These are phyloP conservation scores for Tamias sibiricus DNA, from an alignment of 2,113 vertebrate genomes.

Conservation along the genomic window DNA sequence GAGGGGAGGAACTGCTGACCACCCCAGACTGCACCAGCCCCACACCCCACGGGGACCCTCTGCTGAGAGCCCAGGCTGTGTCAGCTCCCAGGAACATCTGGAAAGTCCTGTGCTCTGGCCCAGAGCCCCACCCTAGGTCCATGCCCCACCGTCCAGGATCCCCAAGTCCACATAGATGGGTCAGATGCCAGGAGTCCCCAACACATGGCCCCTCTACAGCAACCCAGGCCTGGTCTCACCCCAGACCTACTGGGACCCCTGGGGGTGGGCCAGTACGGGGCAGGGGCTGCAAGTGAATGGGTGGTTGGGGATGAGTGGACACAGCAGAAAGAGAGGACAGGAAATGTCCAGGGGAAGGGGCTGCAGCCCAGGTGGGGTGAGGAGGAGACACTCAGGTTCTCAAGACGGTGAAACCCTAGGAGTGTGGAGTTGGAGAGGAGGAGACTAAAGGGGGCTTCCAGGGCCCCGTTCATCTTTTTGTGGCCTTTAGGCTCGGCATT, in stretches of 20 bases:
- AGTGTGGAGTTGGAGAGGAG: not conserved
- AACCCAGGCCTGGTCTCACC: not conserved
- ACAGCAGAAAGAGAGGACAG: not conserved
- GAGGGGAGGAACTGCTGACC: not conserved
- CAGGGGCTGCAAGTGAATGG: not conserved
- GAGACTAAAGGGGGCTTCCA: not conserved
- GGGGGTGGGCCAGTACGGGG: not conserved
- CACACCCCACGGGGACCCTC: no score
- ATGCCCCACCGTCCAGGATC: not conserved
- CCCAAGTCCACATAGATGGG: not conserved
- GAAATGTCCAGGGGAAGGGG: not conserved
- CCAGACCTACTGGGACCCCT: not conserved
- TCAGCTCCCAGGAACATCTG: not conserved
- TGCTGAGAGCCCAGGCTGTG: not conserved
- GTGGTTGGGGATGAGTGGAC: not conserved
- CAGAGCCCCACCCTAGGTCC: not conserved
- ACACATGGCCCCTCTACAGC: not conserved
- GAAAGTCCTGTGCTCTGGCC: not conserved
- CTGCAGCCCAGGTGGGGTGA: not conserved
- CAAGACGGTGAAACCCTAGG: not conserved
- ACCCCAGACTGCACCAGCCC: accelerated
- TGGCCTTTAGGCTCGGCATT: not conserved
- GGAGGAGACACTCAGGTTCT: not conserved
- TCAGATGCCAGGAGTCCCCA: not conserved
- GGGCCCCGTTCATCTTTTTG: not conserved